Base-by-base conservation (phyloP, 2,113 vertebrate genomes). In the Origma solitaria region DNA sequence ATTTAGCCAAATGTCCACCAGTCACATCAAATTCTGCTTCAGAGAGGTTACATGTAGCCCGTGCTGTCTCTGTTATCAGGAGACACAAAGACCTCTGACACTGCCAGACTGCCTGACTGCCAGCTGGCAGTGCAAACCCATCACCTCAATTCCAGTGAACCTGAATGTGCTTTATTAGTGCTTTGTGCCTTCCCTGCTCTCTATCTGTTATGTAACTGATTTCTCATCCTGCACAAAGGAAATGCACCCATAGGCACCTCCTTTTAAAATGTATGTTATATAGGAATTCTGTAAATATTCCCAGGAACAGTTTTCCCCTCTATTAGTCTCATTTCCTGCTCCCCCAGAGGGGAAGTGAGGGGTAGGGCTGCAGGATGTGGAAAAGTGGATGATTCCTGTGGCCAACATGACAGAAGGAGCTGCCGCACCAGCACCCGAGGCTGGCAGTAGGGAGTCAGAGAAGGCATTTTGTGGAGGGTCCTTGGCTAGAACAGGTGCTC, bases 81-180 rank as follows among this genome's bases (percentile, higher is more conserved):
- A 94, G 58, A 72, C 66, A 64, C 4, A 3, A 44, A 82, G 86
- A 61, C 69, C 70, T 93, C 56, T 90, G 86, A 88, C n/a, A 15
- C 2, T 93, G 88, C 71, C 86, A 88, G 78, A 10, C 75, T 85
- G 65, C 51, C 51, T 90, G 88, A 33, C 75, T 93, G 82, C 82
- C 82, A 93, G 14, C 27, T 88, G 88, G 79, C 83, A 90, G 40
- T 51, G 57, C 37, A 64, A 44, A 37, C 54, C 57, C 33, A 60
- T 86, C 66, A 35, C 71, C 45, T 68, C 71, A 18, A 8, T 65
- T 65, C 1, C 11, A 53, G 37, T n/a, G 53, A 76, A 17, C 47
- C 80, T 44, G 86, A 28, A 0, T 9, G 66, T 56, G 28, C 66
- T 94, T 71, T 77, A 33, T 84, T 87, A 78, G 66, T 35, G 47